Evolutionary conservation across 2,797 vertebrate genomes (phyloP).

Genomic region (Chromobotia macracanthus): DNA sequence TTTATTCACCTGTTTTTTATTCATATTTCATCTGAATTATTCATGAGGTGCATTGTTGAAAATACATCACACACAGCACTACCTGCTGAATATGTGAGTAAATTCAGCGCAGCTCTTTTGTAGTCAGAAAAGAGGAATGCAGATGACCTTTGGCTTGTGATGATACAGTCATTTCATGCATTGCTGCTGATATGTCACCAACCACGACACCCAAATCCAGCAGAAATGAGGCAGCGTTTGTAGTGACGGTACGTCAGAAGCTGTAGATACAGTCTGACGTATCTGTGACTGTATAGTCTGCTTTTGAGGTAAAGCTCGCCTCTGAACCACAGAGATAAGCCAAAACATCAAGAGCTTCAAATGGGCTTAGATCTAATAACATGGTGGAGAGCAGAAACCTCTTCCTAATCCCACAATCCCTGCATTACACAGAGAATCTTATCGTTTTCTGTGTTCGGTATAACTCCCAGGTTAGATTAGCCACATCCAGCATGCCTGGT

Average conservation of each 20-base stretch:
- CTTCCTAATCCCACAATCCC: conserved; percentile 19
- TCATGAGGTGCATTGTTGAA: conserved; percentile 8
- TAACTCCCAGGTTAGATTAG: conserved; percentile 18
- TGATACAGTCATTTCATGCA: conserved; percentile 30
- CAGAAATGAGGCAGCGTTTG: conserved; percentile 1
- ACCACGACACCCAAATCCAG: conserved; percentile 12
- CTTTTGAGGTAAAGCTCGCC: conserved; percentile 21
- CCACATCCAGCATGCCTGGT: not conserved
- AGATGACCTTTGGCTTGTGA: conserved; percentile 23
- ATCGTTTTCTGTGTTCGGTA: not conserved
- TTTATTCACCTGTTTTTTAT: not conserved
- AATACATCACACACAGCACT: conserved; percentile 14
- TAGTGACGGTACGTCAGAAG: not conserved
- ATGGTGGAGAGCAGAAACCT: conserved; percentile 16
- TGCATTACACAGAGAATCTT: conserved; percentile 17
- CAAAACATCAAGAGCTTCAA: conserved; percentile 32
- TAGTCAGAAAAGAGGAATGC: not conserved
- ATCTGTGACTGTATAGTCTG: conserved; percentile 1
- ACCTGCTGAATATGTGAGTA: conserved; percentile 22
- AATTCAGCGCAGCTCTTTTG: conserved; percentile 17
- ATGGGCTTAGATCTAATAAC: conserved; percentile 29
- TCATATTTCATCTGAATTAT: conserved; percentile 41
- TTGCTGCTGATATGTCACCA: not conserved
- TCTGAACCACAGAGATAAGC: conserved; percentile 21
- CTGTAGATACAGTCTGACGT: conserved; percentile 8